Conservation (phyloP, 2,113 vertebrate genomes). For the Emydocephalus ijimae region DNA sequence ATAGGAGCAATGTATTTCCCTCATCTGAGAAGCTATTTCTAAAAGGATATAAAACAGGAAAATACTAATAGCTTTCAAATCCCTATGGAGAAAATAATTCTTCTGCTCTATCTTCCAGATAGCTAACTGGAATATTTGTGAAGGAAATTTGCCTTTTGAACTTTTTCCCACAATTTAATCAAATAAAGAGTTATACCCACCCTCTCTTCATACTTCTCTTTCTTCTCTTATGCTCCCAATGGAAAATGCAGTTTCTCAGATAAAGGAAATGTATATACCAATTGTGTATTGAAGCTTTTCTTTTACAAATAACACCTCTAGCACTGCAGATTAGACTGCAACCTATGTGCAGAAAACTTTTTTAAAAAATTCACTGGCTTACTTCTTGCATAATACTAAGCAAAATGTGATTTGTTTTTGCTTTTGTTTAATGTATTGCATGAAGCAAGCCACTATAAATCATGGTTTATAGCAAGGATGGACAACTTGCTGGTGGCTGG, state of each 20-base stretch:
- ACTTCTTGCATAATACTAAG: neutral
- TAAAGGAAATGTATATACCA: neutral
- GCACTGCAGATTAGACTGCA: neutral
- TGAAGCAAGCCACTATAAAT: neutral
- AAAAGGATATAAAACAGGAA: neutral
- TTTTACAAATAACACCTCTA: neutral
- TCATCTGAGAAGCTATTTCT: neutral
- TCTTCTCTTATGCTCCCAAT: neutral
- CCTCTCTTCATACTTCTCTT: neutral
- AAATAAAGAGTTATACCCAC: neutral
- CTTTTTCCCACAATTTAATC: neutral
- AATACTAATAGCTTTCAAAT: slow-evolving; percentile 16
- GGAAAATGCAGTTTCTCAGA: neutral
- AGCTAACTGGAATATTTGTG: neutral
- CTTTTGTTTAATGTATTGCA: neutral
- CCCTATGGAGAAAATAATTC: neutral
- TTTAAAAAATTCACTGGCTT: neutral
- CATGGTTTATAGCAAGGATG: neutral
- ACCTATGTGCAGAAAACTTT: neutral
- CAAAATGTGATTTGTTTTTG: neutral
- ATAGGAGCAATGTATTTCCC: neutral
- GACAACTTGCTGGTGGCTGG: neutral
- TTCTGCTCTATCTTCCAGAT: neutral
- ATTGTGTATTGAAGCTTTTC: neutral
- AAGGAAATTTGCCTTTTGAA: slow-evolving; percentile 17